Percentiles rank a stretch among this genome's conserved stretches.
phyloP scores from a whole-genome alignment of 2,888 invertebrate species.

The Oscheius sp. region DNA sequence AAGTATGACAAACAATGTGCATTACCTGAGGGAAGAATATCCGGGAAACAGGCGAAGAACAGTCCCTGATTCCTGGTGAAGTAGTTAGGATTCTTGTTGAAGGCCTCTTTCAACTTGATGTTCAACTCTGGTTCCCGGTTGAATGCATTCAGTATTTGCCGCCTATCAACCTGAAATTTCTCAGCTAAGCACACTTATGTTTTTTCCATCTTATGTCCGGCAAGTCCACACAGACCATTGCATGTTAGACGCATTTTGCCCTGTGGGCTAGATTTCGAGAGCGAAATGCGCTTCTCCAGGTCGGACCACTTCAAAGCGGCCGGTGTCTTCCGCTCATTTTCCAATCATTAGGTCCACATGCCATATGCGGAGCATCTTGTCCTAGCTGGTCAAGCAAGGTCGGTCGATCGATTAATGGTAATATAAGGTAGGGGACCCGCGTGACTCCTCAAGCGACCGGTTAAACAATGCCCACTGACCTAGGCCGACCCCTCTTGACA shows the following conservation, averaged over 20 bases:
- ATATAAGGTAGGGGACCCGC: conserved; percentile 33
- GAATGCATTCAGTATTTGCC: conserved; percentile 63
- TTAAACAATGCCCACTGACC: conserved; percentile 39
- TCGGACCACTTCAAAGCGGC: conserved; percentile 37
- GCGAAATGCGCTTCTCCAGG: conserved; percentile 29
- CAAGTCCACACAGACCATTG: conserved; percentile 20
- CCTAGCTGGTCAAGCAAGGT: not conserved
- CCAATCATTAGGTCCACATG: not conserved
- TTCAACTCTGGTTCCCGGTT: conserved; percentile 68
- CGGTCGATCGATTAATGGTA: conserved; percentile 35
- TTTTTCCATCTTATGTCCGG: conserved; percentile 19
- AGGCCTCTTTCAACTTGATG: conserved; percentile 71
- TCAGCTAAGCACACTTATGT: not conserved
- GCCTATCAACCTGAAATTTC: conserved; percentile 63
- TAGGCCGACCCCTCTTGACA: conserved; percentile 28
- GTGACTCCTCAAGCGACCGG: conserved; percentile 40
- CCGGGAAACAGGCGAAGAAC: conserved; percentile 93
- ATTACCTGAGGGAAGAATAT: conserved; percentile 82
- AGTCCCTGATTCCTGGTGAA: conserved; percentile 92
- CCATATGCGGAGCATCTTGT: conserved; percentile 1
- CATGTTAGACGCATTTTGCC: conserved; percentile 11
- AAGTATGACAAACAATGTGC: not conserved
- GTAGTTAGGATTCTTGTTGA: conserved; percentile 88
- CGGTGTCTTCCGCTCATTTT: conserved; percentile 26
- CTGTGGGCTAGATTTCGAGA: conserved; percentile 29